Conservation (phyloP, 2,888 invertebrate genomes). For the Lasioglossum marginatum region DNA sequence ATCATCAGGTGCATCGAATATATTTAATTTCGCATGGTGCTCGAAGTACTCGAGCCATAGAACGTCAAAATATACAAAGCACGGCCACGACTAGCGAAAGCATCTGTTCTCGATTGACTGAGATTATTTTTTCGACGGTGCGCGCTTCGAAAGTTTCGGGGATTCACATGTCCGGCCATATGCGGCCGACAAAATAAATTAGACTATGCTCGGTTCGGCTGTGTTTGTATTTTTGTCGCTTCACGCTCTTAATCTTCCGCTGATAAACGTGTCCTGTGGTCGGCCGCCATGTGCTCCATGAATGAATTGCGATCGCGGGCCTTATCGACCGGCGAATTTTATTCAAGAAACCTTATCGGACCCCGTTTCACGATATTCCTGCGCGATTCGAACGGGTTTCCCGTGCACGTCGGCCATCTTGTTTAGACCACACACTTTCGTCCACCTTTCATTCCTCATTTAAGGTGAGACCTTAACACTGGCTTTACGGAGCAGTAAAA, state of each 20-base stretch:
- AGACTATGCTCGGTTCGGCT: conserved; percentile 6
- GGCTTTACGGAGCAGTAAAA: no score
- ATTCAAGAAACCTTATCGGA: conserved; percentile 26
- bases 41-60: conserved; percentile 29
- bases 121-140: conserved; percentile 22
- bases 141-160: conserved; percentile 17
- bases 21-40: background rate
- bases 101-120: conserved; percentile 59
- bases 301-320: conserved; percentile 56
- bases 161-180: conserved; percentile 57
- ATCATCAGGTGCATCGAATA: conserved; percentile 40
- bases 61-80: conserved; percentile 67
- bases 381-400: background rate
- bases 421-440: background rate
- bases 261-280: conserved; percentile 66
- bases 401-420: background rate
- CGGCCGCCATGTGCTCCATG: conserved; percentile 25
- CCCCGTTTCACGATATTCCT: conserved; percentile 2
- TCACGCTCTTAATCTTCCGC: conserved; percentile 59
- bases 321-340: conserved; percentile 34
- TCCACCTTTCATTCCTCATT: background rate
- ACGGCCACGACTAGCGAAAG: conserved; percentile 28
- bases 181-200: conserved; percentile 58
- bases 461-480: no score
- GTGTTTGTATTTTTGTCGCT: conserved; percentile 47